A percentile compares a stretch with the other conserved stretches of the same genome.
phyloP scores from a whole-genome alignment of 2,888 invertebrate genomes.

The Epicampocera succincta region DNA sequence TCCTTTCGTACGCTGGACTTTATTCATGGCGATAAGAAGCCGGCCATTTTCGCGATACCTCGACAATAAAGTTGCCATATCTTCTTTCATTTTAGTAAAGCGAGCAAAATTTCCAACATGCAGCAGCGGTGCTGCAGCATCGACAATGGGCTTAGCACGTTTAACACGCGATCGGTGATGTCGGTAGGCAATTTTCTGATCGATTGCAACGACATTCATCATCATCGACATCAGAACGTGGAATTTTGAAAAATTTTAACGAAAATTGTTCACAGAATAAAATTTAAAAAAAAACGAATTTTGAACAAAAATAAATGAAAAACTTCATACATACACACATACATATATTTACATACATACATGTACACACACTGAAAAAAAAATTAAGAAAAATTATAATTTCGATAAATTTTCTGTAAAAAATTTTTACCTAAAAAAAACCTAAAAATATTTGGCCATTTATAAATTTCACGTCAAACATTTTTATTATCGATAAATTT shows the following conservation, averaged over 20 bases:
- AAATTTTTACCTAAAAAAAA: no score
- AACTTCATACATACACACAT: no score
- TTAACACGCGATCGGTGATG: constrained; percentile 46
- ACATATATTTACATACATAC: no score
- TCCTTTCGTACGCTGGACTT: constrained; percentile 51
- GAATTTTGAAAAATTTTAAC: neutral
- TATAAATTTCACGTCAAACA: no score
- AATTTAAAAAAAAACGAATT: no score
- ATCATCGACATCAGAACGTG: no score
- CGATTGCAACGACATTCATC: neutral
- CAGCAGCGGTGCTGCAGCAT: constrained; percentile 54
- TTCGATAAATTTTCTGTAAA: no score
- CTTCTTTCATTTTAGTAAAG: constrained; percentile 48
- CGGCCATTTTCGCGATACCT: constrained; percentile 57
- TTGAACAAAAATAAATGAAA: no score
- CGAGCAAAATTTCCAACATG: constrained; percentile 37
- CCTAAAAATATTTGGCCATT: no score
- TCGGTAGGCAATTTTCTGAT: constrained; percentile 6
- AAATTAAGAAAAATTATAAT: no score
- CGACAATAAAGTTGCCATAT: constrained; percentile 32
- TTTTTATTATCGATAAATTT: no score
- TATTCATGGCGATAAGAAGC: constrained; percentile 58
- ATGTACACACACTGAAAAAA: no score
- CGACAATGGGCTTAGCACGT: constrained; percentile 50
- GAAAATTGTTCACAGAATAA: neutral